phyloP scores from a whole-genome alignment of 1,140 invertebrate genomes.

The Zaprionus tsacasi region DNA sequence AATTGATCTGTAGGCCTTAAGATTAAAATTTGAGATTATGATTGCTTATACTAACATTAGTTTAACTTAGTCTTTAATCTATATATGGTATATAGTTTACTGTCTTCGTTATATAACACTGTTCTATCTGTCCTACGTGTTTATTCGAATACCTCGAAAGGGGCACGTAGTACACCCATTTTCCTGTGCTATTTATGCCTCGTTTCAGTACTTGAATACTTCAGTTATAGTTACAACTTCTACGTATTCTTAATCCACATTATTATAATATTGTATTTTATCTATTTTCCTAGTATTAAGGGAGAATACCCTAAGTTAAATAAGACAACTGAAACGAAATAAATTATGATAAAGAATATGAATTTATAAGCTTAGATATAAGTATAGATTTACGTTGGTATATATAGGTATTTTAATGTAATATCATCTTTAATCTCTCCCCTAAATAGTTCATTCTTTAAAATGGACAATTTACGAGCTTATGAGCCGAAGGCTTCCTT shows the following conservation, averaged over 20 bases:
- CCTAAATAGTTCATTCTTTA: no score
- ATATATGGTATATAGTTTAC: neutral
- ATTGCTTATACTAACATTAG: neutral
- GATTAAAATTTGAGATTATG: neutral
- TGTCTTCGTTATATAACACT: constrained; percentile 21
- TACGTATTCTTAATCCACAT: no score
- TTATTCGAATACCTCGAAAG: neutral
- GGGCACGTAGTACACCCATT: constrained; percentile 22
- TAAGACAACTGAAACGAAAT: neutral
- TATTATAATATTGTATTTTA: no score
- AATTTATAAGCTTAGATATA: no score
- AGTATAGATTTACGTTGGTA: no score
- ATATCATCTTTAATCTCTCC: neutral
- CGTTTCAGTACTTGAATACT: neutral
- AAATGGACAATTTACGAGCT: no score
- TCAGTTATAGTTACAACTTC: constrained; percentile 15
- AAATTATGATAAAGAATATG: neutral
- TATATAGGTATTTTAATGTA: no score
- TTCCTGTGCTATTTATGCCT: constrained; percentile 27
- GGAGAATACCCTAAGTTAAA: no score
- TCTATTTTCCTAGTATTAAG: no score
- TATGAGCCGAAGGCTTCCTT: constrained; percentile 5
- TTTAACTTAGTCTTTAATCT: neutral
- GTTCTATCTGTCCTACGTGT: constrained; percentile 16
- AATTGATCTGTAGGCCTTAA: neutral